These are phyloP conservation scores for Puntigrus tetrazona DNA, from an alignment of 2,113 vertebrate species.

Conservation along the genomic window DNA sequence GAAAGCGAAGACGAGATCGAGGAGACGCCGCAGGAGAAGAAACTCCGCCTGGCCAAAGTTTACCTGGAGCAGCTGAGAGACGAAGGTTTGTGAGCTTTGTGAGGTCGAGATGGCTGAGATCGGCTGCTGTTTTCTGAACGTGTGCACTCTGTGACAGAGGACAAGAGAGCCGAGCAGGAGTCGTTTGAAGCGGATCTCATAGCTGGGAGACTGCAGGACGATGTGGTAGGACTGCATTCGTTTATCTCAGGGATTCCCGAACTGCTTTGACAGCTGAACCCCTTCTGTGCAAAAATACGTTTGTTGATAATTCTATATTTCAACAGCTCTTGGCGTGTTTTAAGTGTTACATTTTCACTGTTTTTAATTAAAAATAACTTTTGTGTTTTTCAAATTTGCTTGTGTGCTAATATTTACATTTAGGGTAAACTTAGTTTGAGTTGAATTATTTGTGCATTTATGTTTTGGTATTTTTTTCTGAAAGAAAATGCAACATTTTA, in stretches of 20 bases:
- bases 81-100: conserved; percentile 75
- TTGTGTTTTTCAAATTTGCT: too few relatives aligned
- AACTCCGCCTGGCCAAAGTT: conserved; percentile 87
- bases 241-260: neutral
- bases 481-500: too few relatives aligned
- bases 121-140: neutral
- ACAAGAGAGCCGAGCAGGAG: conserved; percentile 82
- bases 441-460: neutral
- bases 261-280: neutral
- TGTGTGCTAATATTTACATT: neutral
- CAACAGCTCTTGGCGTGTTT: neutral
- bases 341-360: neutral
- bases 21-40: conserved; percentile 94
- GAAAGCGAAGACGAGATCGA: conserved; percentile 77
- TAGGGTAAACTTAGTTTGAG: neutral
- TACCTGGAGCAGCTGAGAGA: conserved; percentile 87
- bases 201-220: conserved; percentile 87
- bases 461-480: too few relatives aligned
- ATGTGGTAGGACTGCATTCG: conserved; percentile 81
- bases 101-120: too few relatives aligned
- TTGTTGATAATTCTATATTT: too few relatives aligned
- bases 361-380: too few relatives aligned
- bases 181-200: conserved; percentile 78
- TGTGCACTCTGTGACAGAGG: conserved; percentile 67
- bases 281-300: neutral